phyloP scores from a whole-genome alignment of 2,888 invertebrate genomes.

The Luffia ferchaultella region DNA sequence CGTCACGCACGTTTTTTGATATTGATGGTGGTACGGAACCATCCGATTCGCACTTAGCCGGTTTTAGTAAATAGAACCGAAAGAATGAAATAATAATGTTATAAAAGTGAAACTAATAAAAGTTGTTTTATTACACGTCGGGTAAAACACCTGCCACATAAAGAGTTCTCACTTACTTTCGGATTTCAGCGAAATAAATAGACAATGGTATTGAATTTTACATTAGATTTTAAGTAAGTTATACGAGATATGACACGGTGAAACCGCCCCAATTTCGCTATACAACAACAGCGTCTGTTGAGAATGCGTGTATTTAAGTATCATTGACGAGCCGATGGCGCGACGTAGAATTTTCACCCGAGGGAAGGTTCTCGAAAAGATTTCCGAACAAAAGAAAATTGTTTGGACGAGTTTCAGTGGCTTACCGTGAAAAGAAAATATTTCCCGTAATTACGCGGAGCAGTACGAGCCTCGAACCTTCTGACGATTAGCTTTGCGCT shows the following conservation, averaged over 20 bases:
- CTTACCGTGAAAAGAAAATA: neutral
- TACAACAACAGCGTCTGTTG: neutral
- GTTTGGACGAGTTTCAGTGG: neutral
- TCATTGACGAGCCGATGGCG: neutral
- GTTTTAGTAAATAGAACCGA: too few species aligned
- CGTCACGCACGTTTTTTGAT: too few species aligned
- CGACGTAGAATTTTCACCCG: neutral
- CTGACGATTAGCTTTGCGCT: neutral
- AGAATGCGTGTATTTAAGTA: neutral
- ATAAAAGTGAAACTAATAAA: slow-evolving; percentile 46
- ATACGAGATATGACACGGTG: too few species aligned
- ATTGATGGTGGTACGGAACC: too few species aligned
- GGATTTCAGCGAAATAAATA: slow-evolving; percentile 1
- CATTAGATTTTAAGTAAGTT: too few species aligned
- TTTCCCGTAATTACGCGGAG: neutral
- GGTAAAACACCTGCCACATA: slow-evolving; percentile 44
- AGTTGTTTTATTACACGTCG: slow-evolving; percentile 36
- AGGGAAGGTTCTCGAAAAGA: neutral
- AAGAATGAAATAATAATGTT: slow-evolving; percentile 28
- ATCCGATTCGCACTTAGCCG: too few species aligned
- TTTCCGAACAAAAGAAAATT: neutral
- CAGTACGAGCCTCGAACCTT: neutral
- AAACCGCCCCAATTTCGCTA: too few species aligned
- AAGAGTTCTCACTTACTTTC: slow-evolving; percentile 38
- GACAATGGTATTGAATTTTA: too few species aligned